phyloP scores from a whole-genome alignment of 2,113 vertebrate species.

The Lycocorax pyrrhopterus region DNA sequence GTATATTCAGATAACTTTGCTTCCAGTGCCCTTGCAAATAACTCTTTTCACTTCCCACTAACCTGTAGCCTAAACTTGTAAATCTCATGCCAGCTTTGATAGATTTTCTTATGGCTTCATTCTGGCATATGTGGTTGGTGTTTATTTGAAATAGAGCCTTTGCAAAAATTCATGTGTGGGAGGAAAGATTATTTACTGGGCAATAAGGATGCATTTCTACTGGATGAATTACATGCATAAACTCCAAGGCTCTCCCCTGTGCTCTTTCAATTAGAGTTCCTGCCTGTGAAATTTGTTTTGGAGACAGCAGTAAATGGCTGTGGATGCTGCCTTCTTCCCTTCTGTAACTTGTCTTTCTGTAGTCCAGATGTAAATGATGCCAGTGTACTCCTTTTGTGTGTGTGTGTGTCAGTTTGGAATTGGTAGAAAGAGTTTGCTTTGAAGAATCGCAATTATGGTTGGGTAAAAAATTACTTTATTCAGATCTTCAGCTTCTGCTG shows the following conservation, averaged over 20 bases:
- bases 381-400: not conserved
- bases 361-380: not conserved
- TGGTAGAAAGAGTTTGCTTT: not conserved
- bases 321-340: not conserved
- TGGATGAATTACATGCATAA: not conserved
- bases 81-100: not conserved
- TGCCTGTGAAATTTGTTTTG: not conserved
- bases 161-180: not conserved
- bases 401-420: not conserved
- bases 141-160: not conserved
- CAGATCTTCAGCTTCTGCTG: not conserved
- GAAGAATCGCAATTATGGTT: not conserved
- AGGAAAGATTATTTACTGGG: not conserved
- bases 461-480: not conserved
- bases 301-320: not conserved
- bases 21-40: not conserved
- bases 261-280: not conserved
- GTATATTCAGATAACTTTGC: not conserved
- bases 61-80: not conserved
- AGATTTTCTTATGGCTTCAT: not conserved
- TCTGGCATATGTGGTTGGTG: not conserved
- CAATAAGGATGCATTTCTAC: not conserved
- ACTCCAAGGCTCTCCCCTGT: not conserved
- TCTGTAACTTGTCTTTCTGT: not conserved
- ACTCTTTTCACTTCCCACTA: not conserved